These are phyloP conservation scores for Zapornia atra DNA, from an alignment of 2,113 vertebrate species.

Conservation along the genomic window DNA sequence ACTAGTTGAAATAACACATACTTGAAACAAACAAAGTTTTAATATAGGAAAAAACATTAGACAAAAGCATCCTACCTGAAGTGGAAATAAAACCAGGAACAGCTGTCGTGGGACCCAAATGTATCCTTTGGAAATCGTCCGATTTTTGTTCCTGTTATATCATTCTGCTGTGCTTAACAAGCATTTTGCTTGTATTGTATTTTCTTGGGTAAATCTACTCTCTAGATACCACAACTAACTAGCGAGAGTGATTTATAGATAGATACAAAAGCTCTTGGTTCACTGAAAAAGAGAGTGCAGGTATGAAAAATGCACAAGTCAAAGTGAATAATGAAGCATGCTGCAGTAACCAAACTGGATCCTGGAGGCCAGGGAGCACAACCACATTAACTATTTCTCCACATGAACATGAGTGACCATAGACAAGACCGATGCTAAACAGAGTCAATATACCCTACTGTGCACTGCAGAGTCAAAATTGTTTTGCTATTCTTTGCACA, in stretches of 20 bases:
- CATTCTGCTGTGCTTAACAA: constrained; percentile 7
- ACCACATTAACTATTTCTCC: background rate
- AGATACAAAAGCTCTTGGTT: background rate
- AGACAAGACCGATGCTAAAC: background rate
- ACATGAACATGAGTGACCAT: background rate
- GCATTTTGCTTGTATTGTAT: background rate
- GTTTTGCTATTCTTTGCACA: background rate
- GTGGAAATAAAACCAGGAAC: background rate
- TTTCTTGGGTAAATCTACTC: background rate
- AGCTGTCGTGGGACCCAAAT: constrained; percentile 17
- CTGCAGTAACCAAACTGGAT: background rate
- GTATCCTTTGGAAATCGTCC: background rate
- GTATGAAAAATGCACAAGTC: background rate
- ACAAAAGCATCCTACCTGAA: background rate
- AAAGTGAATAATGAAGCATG: background rate
- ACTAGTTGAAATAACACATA: background rate
- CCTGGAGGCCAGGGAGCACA: background rate
- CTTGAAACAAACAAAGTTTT: background rate
- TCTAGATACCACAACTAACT: background rate
- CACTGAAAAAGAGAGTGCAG: background rate
- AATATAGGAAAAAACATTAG: background rate
- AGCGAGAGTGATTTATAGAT: background rate
- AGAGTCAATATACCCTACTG: background rate
- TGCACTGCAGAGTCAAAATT: accelerated
- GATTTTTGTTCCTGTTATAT: background rate